Percentiles rank a stretch among this genome's conserved stretches.
Evolutionary conservation across 53 echinoderm and acorn worm genomes (phyloP).

Genomic region (Zoroaster sp.): DNA sequence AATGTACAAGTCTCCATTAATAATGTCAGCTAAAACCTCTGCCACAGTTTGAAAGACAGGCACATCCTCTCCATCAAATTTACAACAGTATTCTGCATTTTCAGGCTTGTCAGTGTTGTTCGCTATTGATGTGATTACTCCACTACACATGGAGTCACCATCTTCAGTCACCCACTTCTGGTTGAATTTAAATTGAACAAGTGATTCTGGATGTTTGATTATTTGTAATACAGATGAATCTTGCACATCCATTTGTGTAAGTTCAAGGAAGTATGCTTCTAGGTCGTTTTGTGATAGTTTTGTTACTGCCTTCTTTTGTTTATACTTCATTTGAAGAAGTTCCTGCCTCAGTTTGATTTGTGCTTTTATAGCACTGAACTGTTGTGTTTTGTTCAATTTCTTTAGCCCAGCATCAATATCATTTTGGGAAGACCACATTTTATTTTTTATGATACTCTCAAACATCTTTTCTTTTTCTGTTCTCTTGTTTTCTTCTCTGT

Average conservation of each 20-base stretch:
- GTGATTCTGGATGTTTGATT: background rate
- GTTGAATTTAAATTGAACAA: conserved; percentile 5
- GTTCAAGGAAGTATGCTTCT: background rate
- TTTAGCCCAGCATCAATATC: background rate
- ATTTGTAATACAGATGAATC: background rate
- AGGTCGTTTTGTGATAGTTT: background rate
- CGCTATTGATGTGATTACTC: background rate
- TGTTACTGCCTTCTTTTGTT: background rate
- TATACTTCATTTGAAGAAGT: background rate
- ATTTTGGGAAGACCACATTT: background rate
- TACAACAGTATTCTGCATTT: no score
- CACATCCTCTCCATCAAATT: no score
- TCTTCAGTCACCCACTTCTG: conserved; percentile 7
- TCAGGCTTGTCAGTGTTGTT: no score
- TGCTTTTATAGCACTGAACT: background rate
- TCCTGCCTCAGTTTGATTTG: background rate
- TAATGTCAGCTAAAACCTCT: no score
- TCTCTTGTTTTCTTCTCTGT: background rate
- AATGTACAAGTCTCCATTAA: no score
- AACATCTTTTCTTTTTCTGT: background rate
- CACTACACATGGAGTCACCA: background rate
- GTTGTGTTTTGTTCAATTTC: background rate
- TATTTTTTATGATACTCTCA: background rate
- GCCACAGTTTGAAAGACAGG: no score
- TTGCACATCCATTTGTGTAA: background rate